phyloP scores from a whole-genome alignment of 2,888 invertebrate genomes.

The Scaptomyza cyrtandrae region DNA sequence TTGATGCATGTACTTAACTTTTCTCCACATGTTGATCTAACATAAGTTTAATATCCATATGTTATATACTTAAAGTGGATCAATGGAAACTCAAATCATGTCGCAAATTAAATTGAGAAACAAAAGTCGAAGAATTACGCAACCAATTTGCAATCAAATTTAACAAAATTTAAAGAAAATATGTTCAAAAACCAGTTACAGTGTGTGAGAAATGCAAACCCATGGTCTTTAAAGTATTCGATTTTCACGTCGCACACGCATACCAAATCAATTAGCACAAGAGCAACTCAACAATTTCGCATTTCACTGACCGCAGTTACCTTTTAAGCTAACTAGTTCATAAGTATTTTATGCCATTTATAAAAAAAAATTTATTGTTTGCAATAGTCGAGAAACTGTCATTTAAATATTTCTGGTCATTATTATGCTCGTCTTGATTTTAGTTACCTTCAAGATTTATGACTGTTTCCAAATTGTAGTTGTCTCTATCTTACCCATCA shows the following conservation, averaged over 20 bases:
- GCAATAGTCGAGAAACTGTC: neutral
- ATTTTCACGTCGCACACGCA: constrained; percentile 49
- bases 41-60: too few species aligned
- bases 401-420: constrained; percentile 31
- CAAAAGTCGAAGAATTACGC: too few species aligned
- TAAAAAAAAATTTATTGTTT: constrained; percentile 45
- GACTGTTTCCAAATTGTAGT: constrained; percentile 57
- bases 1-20: too few species aligned
- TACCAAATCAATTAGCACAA: constrained; percentile 53
- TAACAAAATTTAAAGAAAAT: constrained; percentile 17
- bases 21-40: neutral
- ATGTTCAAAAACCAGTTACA: constrained; percentile 22
- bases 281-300: constrained; percentile 50
- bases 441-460: constrained; percentile 60
- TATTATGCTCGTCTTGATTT: constrained; percentile 63
- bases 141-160: too few species aligned
- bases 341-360: constrained; percentile 51
- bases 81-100: too few species aligned
- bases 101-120: too few species aligned
- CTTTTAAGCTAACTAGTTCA: constrained; percentile 43
- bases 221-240: constrained; percentile 41
- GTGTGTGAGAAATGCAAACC: constrained; percentile 19
- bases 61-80: neutral
- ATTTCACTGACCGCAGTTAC: constrained; percentile 60
- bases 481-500: constrained; percentile 24